Base-by-base conservation (phyloP, 2,888 invertebrate species). In the Clusia tigrina region DNA sequence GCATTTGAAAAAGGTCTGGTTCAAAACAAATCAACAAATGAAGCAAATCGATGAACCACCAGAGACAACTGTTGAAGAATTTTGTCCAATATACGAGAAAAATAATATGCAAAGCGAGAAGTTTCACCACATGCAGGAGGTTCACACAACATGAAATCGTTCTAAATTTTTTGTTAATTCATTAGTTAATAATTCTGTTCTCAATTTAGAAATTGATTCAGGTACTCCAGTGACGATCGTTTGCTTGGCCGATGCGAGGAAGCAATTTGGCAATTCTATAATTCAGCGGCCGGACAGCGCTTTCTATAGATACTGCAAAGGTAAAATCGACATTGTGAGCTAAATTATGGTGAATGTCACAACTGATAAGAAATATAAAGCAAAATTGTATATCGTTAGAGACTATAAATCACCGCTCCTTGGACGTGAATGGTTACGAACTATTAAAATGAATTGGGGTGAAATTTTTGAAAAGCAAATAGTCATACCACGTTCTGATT, bases 141-240 rank as follows among this genome's bases (percentile, higher is more conserved):
- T n/a, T n/a, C n/a, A n/a, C n/a, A n/a, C n/a, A n/a, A n/a, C n/a
- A n/a, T n/a, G n/a, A 32, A 25, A 62, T 62, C 52, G 61, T 53
- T 62, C 42, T n/a, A 62, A 62, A 57, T 24, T 64, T 54, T 54
- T 25, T 57, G 57, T 48, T 37, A 61, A 46, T n/a, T 54, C 58
- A 48, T 53, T 20, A 51, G 60, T 64, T 23, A 60, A 64, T 57
- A 46, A 58, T 38, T 18, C 48, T 52, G 15, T 58, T 24, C 58
- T 58, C 23, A 38, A 51, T 60, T 66, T 63, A 53, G 60, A 63
- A 54, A 63, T 66, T 25, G 60, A 66, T 60, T 60, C 51, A 54
- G 54, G 63, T 59, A 38, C 46, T 15, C 60, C 62, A 9, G 60
- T 65, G 18, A 58, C 63, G 38, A 56, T 62, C 37, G 53, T 58